Evolutionary conservation across 2,113 vertebrate species (phyloP).

Genomic region (Acanthisitta chloris): DNA sequence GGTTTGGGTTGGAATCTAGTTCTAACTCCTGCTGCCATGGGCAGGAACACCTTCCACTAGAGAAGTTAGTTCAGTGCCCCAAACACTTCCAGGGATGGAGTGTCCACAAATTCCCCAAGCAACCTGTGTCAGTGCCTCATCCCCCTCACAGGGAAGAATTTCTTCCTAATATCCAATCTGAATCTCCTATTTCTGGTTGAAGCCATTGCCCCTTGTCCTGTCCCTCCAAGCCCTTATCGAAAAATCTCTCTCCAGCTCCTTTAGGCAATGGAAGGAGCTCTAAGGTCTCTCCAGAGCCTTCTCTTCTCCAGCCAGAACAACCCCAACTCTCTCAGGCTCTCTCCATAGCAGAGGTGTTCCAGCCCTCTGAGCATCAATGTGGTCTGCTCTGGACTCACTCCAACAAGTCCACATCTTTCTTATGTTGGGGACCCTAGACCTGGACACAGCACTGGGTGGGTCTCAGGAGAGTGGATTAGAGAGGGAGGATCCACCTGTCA

Average conservation of each 20-base stretch:
- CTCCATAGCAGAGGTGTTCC: neutral
- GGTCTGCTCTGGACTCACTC: too few species aligned
- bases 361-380: neutral
- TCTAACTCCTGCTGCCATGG: neutral
- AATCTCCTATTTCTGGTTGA: neutral
- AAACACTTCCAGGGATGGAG: accelerated
- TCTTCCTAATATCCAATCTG: neutral
- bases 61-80: accelerated
- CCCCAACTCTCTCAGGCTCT: neutral
- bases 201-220: neutral
- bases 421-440: neutral
- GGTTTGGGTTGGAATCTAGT: neutral
- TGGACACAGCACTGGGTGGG: neutral
- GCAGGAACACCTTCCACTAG: neutral
- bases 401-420: neutral
- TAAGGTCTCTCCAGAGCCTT: neutral
- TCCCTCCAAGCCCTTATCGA: accelerated
- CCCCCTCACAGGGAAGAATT: neutral
- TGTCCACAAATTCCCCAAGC: neutral
- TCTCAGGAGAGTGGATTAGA: neutral
- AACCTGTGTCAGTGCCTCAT: accelerated
- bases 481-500: neutral
- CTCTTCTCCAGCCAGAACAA: accelerated
- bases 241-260: neutral
- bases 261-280: neutral